Base-by-base conservation (phyloP, 2,113 vertebrate genomes). In the Crocuta crocuta region DNA sequence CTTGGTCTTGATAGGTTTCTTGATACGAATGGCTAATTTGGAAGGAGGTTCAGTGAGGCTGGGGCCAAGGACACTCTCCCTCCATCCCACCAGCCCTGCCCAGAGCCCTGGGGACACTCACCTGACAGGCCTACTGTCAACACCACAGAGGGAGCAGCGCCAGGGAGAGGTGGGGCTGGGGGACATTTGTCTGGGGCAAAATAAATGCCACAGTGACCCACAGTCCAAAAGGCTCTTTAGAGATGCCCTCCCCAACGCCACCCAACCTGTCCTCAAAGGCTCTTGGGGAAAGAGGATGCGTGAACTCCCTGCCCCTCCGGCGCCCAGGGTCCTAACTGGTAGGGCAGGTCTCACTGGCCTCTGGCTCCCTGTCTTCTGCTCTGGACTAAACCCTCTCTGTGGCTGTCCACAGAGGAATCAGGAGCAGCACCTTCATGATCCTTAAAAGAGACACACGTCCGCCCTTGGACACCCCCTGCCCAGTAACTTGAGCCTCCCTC, bases 1-100 rank as follows among this genome's bases (percentile, higher is more conserved):
- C 97, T 99, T 99, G 79, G 99, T 99, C 99, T 99, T 99, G 98
- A 99, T 99, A 31, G 99, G 99, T 73, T 99, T 99, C 99, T 99
- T 99, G 97, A 99, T 99, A n/a, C 99, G 99, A 98, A 99, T 99
- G 19, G 99, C 99, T 99, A 98, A 91, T 98, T 50, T 96, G 5
- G 0, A 97, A 45, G 95, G 86, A 89, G 33, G 39, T 65, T 28
- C 24, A n/a, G 73, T 96, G 73, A 98, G 71, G n/a, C 24, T 45
- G 15, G 24, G 43, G 45, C 87, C 26, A 33, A 87, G 39, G 63
- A 87, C 68, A 74, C 6, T 21, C 35, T 31, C 39, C 74, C 21
- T 48, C 17, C 1, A 12, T 48, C 73, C 82, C 39, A 39, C 9
- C 5, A 53, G 71, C n/a, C 23, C 58, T 50, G 19, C 53, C 80